Evolutionary conservation across 2,797 vertebrate species (phyloP), one percentile per base, ranked within the genome.

Genomic region (Macrochelys suwanniensis): DNA sequence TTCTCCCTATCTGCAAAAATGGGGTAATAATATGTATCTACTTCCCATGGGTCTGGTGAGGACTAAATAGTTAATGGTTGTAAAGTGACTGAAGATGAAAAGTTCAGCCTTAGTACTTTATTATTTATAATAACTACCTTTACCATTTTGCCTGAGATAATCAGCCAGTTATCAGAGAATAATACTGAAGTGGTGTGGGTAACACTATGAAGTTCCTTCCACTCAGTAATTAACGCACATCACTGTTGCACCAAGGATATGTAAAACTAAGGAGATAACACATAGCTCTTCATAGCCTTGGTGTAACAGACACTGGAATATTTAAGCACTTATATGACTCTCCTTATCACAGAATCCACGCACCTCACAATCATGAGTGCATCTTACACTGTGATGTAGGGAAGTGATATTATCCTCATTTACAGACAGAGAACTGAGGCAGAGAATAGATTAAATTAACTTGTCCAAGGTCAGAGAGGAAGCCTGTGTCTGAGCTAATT

Each of bases 161-260:
- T 96, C 95, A 91, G 0, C 0, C 71, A 11, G 7, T 80, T 93
- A 93, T 87, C 86, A 6, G 50, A n/a, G 86, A 93, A 95, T 95
- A 97, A 96, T 96, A 96, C 95, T 80, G 90, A 85, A 90, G 96
- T 88, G 93, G 95, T 97, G 96, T 96, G 10, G 37, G 89, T 42
- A 96, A 97, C 96, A 97, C 95, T 96, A 89, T 80, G 0, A 94
- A 97, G 85, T 95, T 96, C 86, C 94, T 95, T 97, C 92, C 92
- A 90, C 93, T 95, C 95, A 37, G 78, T 94, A 97, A 97, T 97
- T 97, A 96, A 92, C 93, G 95, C 92, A 94, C 97, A 96, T 96
- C 89, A 94, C 65, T 85, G 3, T 25, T 91, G 89, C 94, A 96
- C 85, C 93, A 96, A 97, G 86, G 89, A 91, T 80, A 82, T 83